Percentiles rank a stretch among this genome's conserved stretches.
phyloP scores from a whole-genome alignment of 2,888 invertebrate genomes.

The Fissipunctia ypsillon region DNA sequence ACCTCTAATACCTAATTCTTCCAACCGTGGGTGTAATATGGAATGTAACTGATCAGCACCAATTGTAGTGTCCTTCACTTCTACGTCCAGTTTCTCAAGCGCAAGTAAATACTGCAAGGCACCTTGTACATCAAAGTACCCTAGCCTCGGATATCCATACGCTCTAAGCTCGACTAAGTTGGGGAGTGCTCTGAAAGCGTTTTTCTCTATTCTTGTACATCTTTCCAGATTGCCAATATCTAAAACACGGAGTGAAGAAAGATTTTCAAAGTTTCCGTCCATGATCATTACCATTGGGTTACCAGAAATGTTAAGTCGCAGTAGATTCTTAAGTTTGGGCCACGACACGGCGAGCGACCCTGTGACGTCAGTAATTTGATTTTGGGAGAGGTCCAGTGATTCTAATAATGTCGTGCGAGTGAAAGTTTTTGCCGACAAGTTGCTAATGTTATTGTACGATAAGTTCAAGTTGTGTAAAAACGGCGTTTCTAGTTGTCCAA shows the following conservation, averaged over 20 bases:
- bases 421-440: slow-evolving; percentile 92
- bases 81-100: slow-evolving; percentile 94
- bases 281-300: slow-evolving; percentile 95
- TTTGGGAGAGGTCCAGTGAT: slow-evolving; percentile 94
- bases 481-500: slow-evolving; percentile 95
- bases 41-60: slow-evolving; percentile 95
- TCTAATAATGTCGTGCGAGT: slow-evolving; percentile 95
- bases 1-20: slow-evolving; percentile 94
- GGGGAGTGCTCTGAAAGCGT: slow-evolving; percentile 93
- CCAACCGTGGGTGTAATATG: slow-evolving; percentile 94
- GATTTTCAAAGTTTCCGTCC: slow-evolving; percentile 93
- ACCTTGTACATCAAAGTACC: slow-evolving; percentile 96
- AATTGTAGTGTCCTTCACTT: slow-evolving; percentile 95
- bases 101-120: slow-evolving; percentile 94
- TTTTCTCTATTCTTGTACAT: slow-evolving; percentile 95
- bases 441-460: slow-evolving; percentile 93
- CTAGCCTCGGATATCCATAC: slow-evolving; percentile 94
- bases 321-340: slow-evolving; percentile 93
- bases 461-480: slow-evolving; percentile 95
- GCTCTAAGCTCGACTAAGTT: slow-evolving; percentile 93
- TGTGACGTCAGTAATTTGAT: slow-evolving; percentile 91
- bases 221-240: slow-evolving; percentile 92
- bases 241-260: slow-evolving; percentile 92
- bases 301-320: slow-evolving; percentile 94
- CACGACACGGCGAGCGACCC: slow-evolving; percentile 92